These are phyloP conservation scores for Rhinolophus sinicus DNA, from an alignment of 2,113 vertebrate species.

Conservation along the genomic window DNA sequence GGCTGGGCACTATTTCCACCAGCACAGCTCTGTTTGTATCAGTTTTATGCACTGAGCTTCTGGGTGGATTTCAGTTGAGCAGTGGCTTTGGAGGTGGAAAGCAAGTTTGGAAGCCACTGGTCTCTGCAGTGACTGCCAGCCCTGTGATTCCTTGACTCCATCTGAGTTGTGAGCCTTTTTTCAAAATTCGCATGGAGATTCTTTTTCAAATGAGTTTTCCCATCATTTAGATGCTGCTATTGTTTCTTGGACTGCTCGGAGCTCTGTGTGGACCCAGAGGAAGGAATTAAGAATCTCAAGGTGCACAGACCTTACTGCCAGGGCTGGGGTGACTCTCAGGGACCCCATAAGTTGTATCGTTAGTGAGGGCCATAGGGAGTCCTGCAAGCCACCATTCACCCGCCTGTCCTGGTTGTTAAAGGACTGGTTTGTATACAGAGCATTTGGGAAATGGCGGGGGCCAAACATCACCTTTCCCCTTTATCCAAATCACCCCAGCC, in stretches of 20 bases:
- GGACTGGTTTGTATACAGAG: background rate
- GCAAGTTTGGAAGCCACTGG: constrained; percentile 23
- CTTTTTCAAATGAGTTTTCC: constrained; percentile 58
- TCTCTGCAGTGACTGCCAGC: constrained; percentile 12
- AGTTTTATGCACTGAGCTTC: background rate
- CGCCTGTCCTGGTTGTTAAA: background rate
- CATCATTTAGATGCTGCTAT: background rate
- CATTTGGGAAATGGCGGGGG: background rate
- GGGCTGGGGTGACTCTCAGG: background rate
- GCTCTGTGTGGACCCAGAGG: background rate
- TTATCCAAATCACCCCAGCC: background rate
- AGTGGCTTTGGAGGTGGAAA: background rate
- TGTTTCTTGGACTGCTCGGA: constrained; percentile 19
- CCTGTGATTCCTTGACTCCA: background rate
- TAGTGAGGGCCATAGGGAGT: background rate
- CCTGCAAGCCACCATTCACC: background rate
- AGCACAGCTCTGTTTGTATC: background rate
- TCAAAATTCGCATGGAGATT: constrained; percentile 35
- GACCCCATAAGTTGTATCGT: background rate
- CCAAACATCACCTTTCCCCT: background rate
- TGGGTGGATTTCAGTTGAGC: background rate
- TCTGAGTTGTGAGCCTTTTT: constrained; percentile 34
- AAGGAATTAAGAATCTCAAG: background rate
- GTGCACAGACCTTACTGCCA: background rate
- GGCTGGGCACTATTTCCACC: background rate